A percentile compares a stretch with the other conserved stretches of the same genome.
Conservation (phyloP, 2,113 vertebrate genomes). For the Phalacrocorax pelagicus region DNA sequence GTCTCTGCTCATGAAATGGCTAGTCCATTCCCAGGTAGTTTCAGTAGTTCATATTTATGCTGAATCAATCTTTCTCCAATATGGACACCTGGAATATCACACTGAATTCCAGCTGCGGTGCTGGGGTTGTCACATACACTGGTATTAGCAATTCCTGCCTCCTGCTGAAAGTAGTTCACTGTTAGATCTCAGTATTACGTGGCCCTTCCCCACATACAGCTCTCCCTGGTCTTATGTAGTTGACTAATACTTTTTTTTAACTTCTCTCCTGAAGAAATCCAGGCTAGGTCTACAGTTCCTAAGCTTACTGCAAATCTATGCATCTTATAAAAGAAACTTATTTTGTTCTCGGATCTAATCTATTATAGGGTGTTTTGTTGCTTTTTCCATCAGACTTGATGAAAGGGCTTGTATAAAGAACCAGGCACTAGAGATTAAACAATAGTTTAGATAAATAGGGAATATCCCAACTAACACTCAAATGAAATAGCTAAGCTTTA, state of each 20-base stretch:
- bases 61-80: neutral
- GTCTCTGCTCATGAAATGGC: neutral
- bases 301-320: neutral
- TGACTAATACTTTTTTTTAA: neutral
- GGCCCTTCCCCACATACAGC: neutral
- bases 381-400: neutral
- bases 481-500: neutral
- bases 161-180: neutral
- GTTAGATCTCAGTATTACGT: neutral
- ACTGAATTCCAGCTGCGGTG: neutral
- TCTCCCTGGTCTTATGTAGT: neutral
- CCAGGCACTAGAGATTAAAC: neutral
- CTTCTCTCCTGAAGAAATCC: neutral
- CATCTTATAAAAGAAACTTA: neutral
- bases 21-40: neutral
- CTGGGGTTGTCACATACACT: neutral
- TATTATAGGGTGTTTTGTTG: neutral
- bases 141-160: neutral
- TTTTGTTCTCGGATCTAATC: neutral
- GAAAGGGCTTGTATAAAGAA: neutral
- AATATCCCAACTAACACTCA: neutral
- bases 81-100: neutral
- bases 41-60: neutral
- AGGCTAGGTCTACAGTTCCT: neutral
- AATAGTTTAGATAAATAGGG: neutral